Base-by-base conservation (phyloP, 2,113 vertebrate species). In the Hemichromis elongatus region DNA sequence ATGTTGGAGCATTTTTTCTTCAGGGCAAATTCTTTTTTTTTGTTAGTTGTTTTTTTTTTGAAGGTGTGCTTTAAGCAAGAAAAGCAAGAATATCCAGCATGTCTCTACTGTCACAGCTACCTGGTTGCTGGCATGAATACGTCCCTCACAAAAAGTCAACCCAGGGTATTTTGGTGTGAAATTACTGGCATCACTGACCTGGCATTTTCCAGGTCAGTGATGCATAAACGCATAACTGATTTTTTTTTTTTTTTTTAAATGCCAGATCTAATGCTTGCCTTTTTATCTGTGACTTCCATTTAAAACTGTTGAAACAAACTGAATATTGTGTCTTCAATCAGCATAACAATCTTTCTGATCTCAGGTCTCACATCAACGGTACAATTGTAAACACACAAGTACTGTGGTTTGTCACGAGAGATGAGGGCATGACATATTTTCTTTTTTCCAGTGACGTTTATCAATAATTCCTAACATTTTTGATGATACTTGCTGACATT, bases 341-440 rank as follows among this genome's bases (percentile, higher is more conserved):
- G 83, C 83, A 45, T 81, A 79, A 84, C 80, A 53, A 93, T 91
- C 83, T 90, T 83, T 68, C 85, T 85, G n/a, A 66, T 40, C 21
- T 66, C 59, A 37, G 81, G 79, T 80, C 81, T 68, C 83, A 85
- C 84, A 89, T 94, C 92, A 94, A 91, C 92, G 88, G 47, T 2
- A 5, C 24, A 24, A 82, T 79, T 47, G 9, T 82, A 93, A 59
- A 87, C 90, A 80, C 84, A 45, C 63, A 77, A 84, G 84, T 24
- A 42, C 21, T 90, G 52, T 56, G 75, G 45, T 90, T 57, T 92
- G 77, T 88, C 83, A 83, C 83, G 77, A 88, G 83, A 61, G 89
- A 86, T 90, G 87, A 85, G 83, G 91, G 89, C 82, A 85, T 87
- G 84, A 61, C 1, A 2, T 30, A 87, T 82, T 85, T 79, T 37